Evolutionary conservation across 2,113 vertebrate genomes (phyloP).

Genomic region (Nesogale talazaci): DNA sequence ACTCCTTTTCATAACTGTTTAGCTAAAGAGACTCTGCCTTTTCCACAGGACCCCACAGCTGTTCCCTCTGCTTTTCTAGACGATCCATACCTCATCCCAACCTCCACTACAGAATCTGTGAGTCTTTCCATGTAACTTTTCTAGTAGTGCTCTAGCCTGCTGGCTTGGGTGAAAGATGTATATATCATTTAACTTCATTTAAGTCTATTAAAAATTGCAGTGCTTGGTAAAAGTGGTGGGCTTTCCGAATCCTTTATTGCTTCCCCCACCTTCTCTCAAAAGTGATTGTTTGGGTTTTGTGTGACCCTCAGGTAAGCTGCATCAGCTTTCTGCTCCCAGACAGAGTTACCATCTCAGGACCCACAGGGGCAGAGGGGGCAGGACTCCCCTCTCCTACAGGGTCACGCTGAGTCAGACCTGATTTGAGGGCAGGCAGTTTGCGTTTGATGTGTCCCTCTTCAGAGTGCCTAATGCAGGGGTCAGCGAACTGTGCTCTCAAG

Average conservation of each 20-base stretch:
- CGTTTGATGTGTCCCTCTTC: too few species aligned
- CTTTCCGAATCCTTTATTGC: not conserved
- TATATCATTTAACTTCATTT: not conserved
- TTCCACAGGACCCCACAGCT: conserved; percentile 91
- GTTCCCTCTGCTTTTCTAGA: conserved; percentile 92
- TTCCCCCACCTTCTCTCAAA: not conserved
- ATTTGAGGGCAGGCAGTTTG: too few species aligned
- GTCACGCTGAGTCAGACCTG: too few species aligned
- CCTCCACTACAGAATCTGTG: conserved; percentile 87
- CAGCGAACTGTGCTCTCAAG: too few species aligned
- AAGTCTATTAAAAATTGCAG: conserved; percentile 13
- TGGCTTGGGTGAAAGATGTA: not conserved
- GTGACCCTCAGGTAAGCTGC: too few species aligned
- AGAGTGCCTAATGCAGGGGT: too few species aligned
- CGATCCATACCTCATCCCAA: conserved; percentile 93
- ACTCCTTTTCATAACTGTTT: not conserved
- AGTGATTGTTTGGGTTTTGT: not conserved
- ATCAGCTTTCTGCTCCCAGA: too few species aligned
- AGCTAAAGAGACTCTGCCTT: conserved; percentile 50
- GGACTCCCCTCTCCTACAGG: too few species aligned
- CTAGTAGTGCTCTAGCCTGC: not conserved
- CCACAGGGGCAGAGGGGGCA: too few species aligned
- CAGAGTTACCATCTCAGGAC: not conserved
- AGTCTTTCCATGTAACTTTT: conserved; percentile 74
- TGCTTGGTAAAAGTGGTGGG: not conserved